phyloP scores from a whole-genome alignment of 1,140 invertebrate species.

The Panagrolaimus sp. region DNA sequence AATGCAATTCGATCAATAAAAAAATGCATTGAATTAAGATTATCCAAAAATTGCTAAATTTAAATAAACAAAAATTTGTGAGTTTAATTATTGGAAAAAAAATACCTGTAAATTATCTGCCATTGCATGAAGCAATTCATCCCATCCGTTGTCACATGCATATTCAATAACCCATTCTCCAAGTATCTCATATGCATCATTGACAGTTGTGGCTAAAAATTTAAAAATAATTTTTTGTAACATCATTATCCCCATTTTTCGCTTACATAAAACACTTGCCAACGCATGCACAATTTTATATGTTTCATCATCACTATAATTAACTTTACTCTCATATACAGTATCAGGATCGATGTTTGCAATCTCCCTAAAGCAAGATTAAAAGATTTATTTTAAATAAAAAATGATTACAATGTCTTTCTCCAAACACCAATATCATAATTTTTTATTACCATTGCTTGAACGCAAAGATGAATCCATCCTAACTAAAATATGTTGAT shows the following conservation, averaged over 20 bases:
- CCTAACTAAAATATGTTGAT: neutral
- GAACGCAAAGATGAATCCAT: conserved; percentile 8
- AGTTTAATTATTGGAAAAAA: no score
- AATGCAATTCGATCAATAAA: conserved; percentile 35
- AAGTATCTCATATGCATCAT: conserved; percentile 21
- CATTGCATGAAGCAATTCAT: conserved; percentile 23
- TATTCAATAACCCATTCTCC: conserved; percentile 29
- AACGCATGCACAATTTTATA: conserved; percentile 22
- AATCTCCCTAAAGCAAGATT: conserved; percentile 21
- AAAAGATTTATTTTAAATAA: neutral
- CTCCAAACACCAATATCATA: neutral
- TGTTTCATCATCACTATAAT: conserved; percentile 28
- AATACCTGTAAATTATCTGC: conserved; percentile 29
- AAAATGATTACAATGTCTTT: neutral
- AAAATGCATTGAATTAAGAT: conserved; percentile 32
- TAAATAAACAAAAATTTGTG: neutral
- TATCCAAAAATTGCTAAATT: conserved; percentile 32
- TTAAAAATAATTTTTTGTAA: neutral
- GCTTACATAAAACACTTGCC: conserved; percentile 16
- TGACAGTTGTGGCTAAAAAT: neutral
- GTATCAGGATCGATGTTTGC: conserved; percentile 23
- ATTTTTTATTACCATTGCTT: neutral
- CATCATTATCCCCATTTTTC: neutral
- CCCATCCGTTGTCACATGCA: conserved; percentile 28
- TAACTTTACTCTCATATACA: conserved; percentile 17